Conservation (phyloP, 2,888 invertebrate genomes). For the Entomobrya multifasciata region DNA sequence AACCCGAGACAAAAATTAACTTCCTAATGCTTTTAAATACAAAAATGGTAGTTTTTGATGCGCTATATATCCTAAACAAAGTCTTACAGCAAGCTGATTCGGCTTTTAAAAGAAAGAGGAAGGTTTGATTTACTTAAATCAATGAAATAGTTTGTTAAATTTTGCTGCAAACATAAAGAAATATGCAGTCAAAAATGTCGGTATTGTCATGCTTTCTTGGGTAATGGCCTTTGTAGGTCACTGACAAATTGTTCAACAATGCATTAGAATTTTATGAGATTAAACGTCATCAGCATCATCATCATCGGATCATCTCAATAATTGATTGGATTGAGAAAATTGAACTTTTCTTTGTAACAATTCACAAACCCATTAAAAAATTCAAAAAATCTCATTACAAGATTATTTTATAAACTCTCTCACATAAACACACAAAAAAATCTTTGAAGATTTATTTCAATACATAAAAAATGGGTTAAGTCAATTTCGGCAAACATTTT, state of each 20-base stretch:
- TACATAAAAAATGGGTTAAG: slow-evolving; percentile 19
- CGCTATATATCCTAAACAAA: too few relatives aligned
- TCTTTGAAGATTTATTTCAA: background rate
- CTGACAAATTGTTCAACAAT: background rate
- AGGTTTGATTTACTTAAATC: too few relatives aligned
- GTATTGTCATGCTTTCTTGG: too few relatives aligned
- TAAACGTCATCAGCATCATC: background rate
- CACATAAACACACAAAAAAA: background rate
- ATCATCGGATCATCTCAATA: slow-evolving; percentile 16
- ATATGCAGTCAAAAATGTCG: too few relatives aligned
- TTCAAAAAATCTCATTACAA: slow-evolving; percentile 28
- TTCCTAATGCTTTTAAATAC: too few relatives aligned
- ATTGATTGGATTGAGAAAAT: slow-evolving; percentile 17
- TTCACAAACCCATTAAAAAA: slow-evolving; percentile 9
- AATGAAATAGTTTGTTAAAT: too few relatives aligned
- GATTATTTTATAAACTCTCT: background rate
- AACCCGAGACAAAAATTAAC: too few relatives aligned
- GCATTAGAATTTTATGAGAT: slow-evolving; percentile 23
- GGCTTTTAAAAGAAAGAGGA: too few relatives aligned
- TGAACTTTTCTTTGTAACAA: slow-evolving; percentile 8
- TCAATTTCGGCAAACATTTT: slow-evolving; percentile 19
- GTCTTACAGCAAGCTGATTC: too few relatives aligned
- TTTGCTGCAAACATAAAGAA: too few relatives aligned
- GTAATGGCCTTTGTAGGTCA: slow-evolving; percentile 37
- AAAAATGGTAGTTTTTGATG: too few relatives aligned